Evolutionary conservation across 1,140 invertebrate genomes (phyloP), one percentile per base, ranked within the genome.

Genomic region (Hyposmocoma kahamanoa): DNA sequence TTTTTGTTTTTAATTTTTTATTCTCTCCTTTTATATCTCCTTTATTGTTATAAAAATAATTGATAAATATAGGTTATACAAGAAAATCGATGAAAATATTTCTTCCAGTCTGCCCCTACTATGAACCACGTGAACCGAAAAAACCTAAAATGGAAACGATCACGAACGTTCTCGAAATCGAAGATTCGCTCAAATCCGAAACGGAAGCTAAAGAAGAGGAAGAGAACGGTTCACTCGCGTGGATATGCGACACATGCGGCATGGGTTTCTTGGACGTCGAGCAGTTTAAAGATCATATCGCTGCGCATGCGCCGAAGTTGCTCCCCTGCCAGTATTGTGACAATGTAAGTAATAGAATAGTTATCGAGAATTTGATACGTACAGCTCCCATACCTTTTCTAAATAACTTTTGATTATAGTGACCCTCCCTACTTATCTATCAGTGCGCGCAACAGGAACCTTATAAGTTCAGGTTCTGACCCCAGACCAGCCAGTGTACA

Each of bases 161-260:
- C 17, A 19, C 5, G 20, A 19, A 1, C 20, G 6, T 2, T 22
- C 39, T 19, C 22, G 15, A 17, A 17, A 3, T 36, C 6, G 3
- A 2, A n/a, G 32, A 36, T 15, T n/a, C 18, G 32, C 8, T 15
- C 6, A 13, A 10, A 36, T 36, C 32, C 13, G 24, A 36, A 15
- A 36, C 8, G 11, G 32, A 36, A 17, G 10, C 15, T 3, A 36
- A 36, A 36, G 32, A 36, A 6, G 32, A 36, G 11, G 32, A 36
- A 1, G 32, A 36, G 1, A 15, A 10, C 2, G 15, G 15, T 1
- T 10, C 32, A 3, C 32, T 56, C n/a, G 56, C 41, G 21, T 52
- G 63, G 50, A 62, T 83, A n/a, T 83, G 79, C 47, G 79, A 80
- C 56, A 61, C 69, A 1, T 80, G 79, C 47, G 79, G 79, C 8